Percentiles rank a stretch among this genome's conserved stretches.
These are phyloP conservation scores for Maconellicoccus hirsutus DNA, from an alignment of 1,140 invertebrate species.

Conservation along the genomic window DNA sequence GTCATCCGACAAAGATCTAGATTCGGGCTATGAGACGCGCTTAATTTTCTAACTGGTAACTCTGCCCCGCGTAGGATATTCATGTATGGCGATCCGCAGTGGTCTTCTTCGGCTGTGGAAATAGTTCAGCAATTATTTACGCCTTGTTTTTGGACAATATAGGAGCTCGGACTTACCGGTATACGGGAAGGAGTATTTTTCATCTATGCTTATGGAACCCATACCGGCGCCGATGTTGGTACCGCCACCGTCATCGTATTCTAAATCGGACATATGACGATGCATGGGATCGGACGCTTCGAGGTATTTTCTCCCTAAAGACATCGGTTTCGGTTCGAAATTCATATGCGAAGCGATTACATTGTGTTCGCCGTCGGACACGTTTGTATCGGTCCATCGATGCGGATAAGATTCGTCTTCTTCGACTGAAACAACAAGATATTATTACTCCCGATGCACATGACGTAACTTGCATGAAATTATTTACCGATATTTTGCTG, in stretches of 20 bases:
- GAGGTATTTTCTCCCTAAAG: not conserved
- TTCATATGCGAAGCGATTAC: conserved; percentile 24
- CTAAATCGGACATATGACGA: conserved; percentile 24
- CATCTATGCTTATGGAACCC: conserved; percentile 28
- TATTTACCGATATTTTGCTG: conserved; percentile 31
- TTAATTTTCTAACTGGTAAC: conserved; percentile 18
- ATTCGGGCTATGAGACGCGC: conserved; percentile 6
- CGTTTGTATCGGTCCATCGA: conserved; percentile 31
- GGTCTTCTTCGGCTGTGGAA: conserved; percentile 29
- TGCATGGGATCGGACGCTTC: conserved; percentile 22
- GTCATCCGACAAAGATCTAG: conserved; percentile 1
- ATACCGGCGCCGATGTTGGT: not conserved
- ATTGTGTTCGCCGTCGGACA: conserved; percentile 29
- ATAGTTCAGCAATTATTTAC: too few relatives aligned
- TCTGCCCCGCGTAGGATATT: not conserved
- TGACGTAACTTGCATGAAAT: not conserved
- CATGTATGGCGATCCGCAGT: conserved; percentile 25
- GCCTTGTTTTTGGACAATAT: not conserved
- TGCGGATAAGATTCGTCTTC: conserved; percentile 28
- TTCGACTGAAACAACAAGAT: conserved; percentile 21
- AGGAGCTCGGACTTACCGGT: conserved; percentile 33
- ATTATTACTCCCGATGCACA: not conserved
- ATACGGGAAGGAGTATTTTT: conserved; percentile 38
- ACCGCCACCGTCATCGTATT: conserved; percentile 25
- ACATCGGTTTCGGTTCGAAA: conserved; percentile 23